phyloP scores from a whole-genome alignment of 2,888 invertebrate species.

The Sminthurinus aureus region DNA sequence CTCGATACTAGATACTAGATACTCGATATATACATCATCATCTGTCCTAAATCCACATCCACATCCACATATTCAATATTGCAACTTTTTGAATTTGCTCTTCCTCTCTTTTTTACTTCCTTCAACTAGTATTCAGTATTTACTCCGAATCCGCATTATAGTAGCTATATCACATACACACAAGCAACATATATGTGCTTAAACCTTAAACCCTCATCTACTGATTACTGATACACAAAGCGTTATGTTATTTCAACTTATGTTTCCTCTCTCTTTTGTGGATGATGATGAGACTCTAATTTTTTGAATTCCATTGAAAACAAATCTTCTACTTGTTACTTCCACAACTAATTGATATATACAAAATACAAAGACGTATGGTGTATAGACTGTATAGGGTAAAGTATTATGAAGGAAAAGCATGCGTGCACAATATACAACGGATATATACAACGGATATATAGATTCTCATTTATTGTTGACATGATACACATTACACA shows the following conservation, averaged over 20 bases:
- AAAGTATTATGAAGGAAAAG: not conserved
- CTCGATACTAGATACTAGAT: too few species aligned
- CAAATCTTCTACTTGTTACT: not conserved
- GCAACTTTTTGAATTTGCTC: not conserved
- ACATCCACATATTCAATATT: not conserved
- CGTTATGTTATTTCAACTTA: not conserved
- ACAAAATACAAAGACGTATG: not conserved
- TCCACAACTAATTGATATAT: not conserved
- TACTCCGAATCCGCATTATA: too few species aligned
- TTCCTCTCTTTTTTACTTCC: not conserved
- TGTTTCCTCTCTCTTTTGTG: not conserved
- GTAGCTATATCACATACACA: too few species aligned
- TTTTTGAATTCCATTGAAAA: slow-evolving; percentile 1
- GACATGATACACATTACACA: not conserved
- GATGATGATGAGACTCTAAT: not conserved
- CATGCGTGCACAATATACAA: not conserved
- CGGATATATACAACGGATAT: not conserved
- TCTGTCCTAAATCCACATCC: slow-evolving; percentile 18
- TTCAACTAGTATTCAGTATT: too few species aligned
- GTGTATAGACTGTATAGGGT: not conserved
- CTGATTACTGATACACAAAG: not conserved
- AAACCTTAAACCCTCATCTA: too few species aligned
- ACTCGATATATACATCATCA: slow-evolving; percentile 12
- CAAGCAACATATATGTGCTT: too few species aligned
- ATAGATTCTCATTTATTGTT: too few species aligned